A percentile compares a stretch with the other conserved stretches of the same genome.
Conservation (phyloP, 1,140 invertebrate genomes). For the Drosophila chauvacae region DNA sequence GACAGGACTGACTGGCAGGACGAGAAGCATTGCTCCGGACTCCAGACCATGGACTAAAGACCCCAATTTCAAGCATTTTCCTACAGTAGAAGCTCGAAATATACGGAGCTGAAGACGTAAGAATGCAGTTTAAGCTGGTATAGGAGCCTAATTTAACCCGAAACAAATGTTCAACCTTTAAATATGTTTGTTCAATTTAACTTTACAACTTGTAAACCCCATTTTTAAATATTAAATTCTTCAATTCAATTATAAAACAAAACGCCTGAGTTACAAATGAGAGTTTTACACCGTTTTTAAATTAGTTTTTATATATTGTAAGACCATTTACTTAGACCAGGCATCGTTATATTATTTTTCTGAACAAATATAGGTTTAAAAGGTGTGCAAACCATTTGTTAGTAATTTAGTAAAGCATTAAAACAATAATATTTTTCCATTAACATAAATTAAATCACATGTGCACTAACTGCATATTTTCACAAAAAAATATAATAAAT, state of each 20-base stretch:
- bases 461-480: not conserved
- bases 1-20: slow-evolving; percentile 25
- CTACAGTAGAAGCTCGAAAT: slow-evolving; percentile 19
- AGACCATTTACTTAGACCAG: not conserved
- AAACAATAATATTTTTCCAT: not conserved
- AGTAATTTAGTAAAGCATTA: not conserved
- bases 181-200: not conserved
- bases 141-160: not conserved
- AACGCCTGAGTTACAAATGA: not conserved
- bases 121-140: not conserved
- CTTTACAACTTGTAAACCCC: not conserved
- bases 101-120: not conserved
- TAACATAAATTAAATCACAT: not conserved
- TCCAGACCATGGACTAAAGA: not conserved
- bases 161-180: not conserved
- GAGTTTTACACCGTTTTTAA: not conserved
- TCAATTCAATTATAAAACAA: not conserved
- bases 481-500: not conserved
- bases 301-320: not conserved
- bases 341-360: not conserved
- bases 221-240: not conserved
- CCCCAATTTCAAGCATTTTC: slow-evolving; percentile 17
- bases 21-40: slow-evolving; percentile 14
- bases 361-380: not conserved
- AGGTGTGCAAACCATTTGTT: not conserved